These are phyloP conservation scores for Phyllotreta striolata DNA, from an alignment of 2,888 invertebrate genomes.

Conservation along the genomic window DNA sequence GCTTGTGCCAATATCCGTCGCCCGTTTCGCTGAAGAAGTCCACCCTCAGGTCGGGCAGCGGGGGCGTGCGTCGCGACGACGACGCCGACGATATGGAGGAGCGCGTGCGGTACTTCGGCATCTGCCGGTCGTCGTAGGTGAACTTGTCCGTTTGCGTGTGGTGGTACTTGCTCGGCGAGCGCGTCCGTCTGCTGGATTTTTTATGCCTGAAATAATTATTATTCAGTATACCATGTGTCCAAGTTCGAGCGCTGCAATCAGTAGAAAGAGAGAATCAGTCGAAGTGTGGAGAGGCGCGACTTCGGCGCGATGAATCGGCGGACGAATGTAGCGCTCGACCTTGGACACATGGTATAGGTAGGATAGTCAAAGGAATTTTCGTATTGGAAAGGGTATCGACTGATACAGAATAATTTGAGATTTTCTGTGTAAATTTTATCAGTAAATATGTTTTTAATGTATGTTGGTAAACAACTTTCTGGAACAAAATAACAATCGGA, in stretches of 20 bases:
- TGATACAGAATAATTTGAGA: too few relatives aligned
- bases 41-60: conserved; percentile 69
- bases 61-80: conserved; percentile 65
- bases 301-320: too few relatives aligned
- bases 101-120: conserved; percentile 52
- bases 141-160: conserved; percentile 53
- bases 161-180: conserved; percentile 54
- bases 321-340: too few relatives aligned
- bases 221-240: neutral
- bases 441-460: too few relatives aligned
- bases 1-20: conserved; percentile 32
- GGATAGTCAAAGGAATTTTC: too few relatives aligned
- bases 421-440: too few relatives aligned
- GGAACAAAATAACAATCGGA: neutral
- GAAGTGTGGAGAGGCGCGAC: too few relatives aligned
- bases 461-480: neutral
- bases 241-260: too few relatives aligned
- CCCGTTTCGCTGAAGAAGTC: conserved; percentile 68
- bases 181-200: conserved; percentile 53
- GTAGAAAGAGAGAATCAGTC: too few relatives aligned
- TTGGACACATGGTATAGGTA: too few relatives aligned
- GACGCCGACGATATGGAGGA: conserved; percentile 40
- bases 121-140: conserved; percentile 59
- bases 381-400: too few relatives aligned
- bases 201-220: conserved; percentile 53